Percentiles rank a stretch among this genome's conserved stretches.
phyloP scores from a whole-genome alignment of 2,113 vertebrate species.

The Embiotoca jacksoni region DNA sequence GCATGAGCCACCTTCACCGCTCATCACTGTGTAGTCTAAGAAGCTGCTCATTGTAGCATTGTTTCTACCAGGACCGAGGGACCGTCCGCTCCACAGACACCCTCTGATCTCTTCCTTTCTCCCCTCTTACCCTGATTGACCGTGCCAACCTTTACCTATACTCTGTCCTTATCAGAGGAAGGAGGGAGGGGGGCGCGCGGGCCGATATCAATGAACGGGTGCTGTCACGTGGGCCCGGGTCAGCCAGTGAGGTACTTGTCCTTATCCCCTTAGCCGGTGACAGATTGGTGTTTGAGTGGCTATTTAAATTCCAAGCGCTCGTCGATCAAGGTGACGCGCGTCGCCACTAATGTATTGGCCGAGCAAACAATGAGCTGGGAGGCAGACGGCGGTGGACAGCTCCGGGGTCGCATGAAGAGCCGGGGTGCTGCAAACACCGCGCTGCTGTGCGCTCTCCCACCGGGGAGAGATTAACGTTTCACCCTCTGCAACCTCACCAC shows the following conservation, averaged over 20 bases:
- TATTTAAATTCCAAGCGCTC: conserved; percentile 96
- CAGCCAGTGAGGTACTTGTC: conserved; percentile 93
- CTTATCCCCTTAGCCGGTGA: conserved; percentile 87
- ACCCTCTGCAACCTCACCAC: conserved; percentile 38
- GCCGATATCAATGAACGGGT: conserved; percentile 93
- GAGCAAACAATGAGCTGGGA: conserved; percentile 82
- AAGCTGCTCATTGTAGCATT: conserved; percentile 97
- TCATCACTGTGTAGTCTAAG: conserved; percentile 93
- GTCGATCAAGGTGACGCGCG: conserved; percentile 90
- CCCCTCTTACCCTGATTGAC: conserved; percentile 86
- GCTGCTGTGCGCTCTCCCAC: conserved; percentile 28
- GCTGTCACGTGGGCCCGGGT: conserved; percentile 86
- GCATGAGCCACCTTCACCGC: conserved; percentile 89
- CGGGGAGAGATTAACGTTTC: conserved; percentile 47
- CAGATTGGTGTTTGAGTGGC: conserved; percentile 91
- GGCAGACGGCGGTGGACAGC: conserved; percentile 78
- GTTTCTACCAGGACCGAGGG: conserved; percentile 87
- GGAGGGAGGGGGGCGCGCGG: conserved; percentile 68
- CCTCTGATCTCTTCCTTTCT: conserved; percentile 78
- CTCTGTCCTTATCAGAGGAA: conserved; percentile 83
- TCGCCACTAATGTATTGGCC: conserved; percentile 83
- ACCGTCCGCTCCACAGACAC: conserved; percentile 79
- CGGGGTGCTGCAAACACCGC: conserved; percentile 31
- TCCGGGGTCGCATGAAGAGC: conserved; percentile 71
- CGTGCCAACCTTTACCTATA: conserved; percentile 94